phyloP scores from a whole-genome alignment of 2,888 invertebrate species.

The Tinea trinotella region DNA sequence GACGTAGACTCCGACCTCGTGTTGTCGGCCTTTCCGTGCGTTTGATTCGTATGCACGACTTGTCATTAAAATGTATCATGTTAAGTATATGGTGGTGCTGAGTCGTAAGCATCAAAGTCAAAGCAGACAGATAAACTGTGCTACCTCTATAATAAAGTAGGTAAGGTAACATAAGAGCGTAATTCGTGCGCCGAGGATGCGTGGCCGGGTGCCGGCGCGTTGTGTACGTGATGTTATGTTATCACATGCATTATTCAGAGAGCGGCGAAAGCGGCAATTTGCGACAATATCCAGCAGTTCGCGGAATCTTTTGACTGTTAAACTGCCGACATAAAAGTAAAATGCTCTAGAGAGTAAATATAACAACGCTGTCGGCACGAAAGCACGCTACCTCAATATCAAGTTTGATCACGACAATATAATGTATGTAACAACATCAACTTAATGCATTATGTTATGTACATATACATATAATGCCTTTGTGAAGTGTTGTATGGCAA shows the following conservation, averaged over 20 bases:
- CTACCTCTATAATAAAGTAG: constrained; percentile 8
- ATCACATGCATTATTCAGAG: constrained; percentile 70
- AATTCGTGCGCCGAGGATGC: constrained; percentile 12
- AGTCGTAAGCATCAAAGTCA: constrained; percentile 1
- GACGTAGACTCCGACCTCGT: background rate
- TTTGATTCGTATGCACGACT: background rate
- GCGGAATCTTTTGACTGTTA: constrained; percentile 38
- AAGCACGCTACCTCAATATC: constrained; percentile 6
- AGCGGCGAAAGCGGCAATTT: constrained; percentile 71
- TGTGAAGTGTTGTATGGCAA: too few species aligned
- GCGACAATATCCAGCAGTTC: constrained; percentile 64
- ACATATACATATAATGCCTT: too few species aligned
- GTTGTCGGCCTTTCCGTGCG: background rate
- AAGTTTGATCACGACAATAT: background rate
- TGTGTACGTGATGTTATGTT: constrained; percentile 65
- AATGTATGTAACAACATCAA: background rate
- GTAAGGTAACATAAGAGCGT: constrained; percentile 11
- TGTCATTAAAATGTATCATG: background rate
- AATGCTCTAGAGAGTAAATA: constrained; percentile 11
- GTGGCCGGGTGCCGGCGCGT: constrained; percentile 27
- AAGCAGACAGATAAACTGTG: background rate
- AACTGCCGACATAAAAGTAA: constrained; percentile 46
- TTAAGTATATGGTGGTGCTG: background rate
- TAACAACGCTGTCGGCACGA: constrained; percentile 9
- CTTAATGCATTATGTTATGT: background rate